These are phyloP conservation scores for Nemoura dubitans DNA, from an alignment of 2,888 invertebrate genomes.

Conservation along the genomic window DNA sequence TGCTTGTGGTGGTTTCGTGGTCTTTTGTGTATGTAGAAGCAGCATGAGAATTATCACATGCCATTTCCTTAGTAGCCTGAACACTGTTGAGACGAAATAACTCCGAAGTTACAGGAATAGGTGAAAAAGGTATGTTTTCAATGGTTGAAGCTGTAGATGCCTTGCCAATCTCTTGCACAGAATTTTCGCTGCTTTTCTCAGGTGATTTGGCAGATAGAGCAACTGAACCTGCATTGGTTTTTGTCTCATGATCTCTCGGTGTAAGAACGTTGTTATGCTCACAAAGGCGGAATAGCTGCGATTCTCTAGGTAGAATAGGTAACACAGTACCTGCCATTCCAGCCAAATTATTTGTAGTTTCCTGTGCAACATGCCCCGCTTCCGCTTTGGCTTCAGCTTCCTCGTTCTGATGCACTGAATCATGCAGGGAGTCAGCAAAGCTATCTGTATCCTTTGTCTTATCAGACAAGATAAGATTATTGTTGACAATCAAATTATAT, in stretches of 20 bases:
- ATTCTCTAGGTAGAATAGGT: background rate
- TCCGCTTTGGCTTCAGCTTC: constrained; percentile 1
- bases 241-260: background rate
- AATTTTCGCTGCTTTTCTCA: background rate
- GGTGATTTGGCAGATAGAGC: background rate
- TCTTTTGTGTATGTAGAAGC: background rate
- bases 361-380: background rate
- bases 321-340: background rate
- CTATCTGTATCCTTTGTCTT: background rate
- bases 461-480: constrained; percentile 13
- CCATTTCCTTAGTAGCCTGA: background rate
- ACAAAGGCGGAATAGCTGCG: background rate
- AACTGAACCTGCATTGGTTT: background rate
- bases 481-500: background rate
- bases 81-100: background rate
- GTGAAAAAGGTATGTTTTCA: background rate
- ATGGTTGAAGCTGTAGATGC: background rate
- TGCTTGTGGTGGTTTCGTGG: background rate
- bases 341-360: background rate
- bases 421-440: background rate
- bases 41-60: constrained; percentile 1
- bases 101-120: background rate
- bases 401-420: background rate
- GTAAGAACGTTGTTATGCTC: background rate
- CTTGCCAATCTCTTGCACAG: background rate